phyloP scores from a whole-genome alignment of 2,113 vertebrate species.

The Tychaedon coryphoeus region DNA sequence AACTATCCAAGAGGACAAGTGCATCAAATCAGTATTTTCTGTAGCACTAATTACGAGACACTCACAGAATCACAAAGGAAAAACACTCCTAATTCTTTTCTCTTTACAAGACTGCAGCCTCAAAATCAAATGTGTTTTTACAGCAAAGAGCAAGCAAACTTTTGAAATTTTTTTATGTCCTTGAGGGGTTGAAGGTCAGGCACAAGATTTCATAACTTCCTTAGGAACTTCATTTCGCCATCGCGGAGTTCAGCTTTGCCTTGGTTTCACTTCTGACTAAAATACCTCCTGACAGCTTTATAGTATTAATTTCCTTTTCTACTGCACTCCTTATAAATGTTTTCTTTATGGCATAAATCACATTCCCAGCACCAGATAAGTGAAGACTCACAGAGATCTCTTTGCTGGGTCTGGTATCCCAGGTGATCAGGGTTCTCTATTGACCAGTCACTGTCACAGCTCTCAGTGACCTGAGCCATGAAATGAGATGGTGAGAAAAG shows the following conservation, averaged over 20 bases:
- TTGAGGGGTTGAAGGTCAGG: not conserved
- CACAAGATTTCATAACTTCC: not conserved
- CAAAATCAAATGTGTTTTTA: not conserved
- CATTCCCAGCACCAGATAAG: not conserved
- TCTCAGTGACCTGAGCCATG: not conserved
- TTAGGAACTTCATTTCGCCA: not conserved
- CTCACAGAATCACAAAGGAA: not conserved
- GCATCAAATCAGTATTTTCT: not conserved
- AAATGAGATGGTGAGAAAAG: conserved; percentile 31
- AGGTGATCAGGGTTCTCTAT: not conserved
- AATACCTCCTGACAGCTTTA: conserved; percentile 74
- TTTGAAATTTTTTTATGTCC: not conserved
- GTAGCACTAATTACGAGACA: not conserved
- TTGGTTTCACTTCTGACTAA: conserved; percentile 67
- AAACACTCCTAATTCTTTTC: not conserved
- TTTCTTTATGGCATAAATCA: conserved; percentile 74
- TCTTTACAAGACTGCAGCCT: not conserved
- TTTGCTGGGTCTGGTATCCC: not conserved
- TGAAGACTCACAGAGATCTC: not conserved
- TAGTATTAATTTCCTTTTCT: conserved; percentile 71
- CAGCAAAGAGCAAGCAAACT: not conserved
- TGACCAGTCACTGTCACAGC: not conserved
- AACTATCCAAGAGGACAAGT: not conserved
- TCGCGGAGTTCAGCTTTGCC: conserved; percentile 11
- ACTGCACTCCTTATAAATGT: conserved; percentile 58